Percentiles rank a stretch among this genome's conserved stretches.
phyloP scores from a whole-genome alignment of 2,888 invertebrate genomes.

The Caradrina kadenii region DNA sequence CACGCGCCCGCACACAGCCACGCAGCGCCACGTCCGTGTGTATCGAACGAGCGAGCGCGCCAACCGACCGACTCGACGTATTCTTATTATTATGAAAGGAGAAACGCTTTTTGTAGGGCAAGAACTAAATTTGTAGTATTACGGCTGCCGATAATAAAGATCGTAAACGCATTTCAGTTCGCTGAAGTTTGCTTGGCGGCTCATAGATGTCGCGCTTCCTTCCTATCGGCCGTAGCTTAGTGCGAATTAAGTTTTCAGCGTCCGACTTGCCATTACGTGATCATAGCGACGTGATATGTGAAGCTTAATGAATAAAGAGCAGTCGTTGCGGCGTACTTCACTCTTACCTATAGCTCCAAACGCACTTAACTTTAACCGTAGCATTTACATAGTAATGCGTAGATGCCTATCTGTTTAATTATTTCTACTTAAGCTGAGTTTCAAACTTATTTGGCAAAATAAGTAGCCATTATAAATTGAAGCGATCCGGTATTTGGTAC shows the following conservation, averaged over 20 bases:
- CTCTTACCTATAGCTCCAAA: constrained; percentile 37
- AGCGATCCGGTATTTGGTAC: not conserved
- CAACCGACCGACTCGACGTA: constrained; percentile 90
- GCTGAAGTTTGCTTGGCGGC: constrained; percentile 85
- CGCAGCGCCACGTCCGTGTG: constrained; percentile 78
- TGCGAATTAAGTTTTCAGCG: constrained; percentile 70
- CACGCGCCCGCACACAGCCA: constrained; percentile 74
- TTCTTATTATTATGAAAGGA: constrained; percentile 92
- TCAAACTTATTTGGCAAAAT: constrained; percentile 20
- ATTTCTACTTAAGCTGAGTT: constrained; percentile 14
- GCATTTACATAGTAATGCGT: constrained; percentile 45
- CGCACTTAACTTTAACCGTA: constrained; percentile 36
- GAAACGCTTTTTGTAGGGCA: constrained; percentile 91
- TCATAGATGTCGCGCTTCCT: constrained; percentile 88
- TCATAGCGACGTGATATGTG: constrained; percentile 64
- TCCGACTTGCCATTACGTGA: constrained; percentile 66
- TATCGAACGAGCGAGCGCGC: constrained; percentile 88
- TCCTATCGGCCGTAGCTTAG: constrained; percentile 65
- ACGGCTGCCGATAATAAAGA: constrained; percentile 88
- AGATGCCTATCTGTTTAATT: constrained; percentile 41
- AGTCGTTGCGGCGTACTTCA: constrained; percentile 27
- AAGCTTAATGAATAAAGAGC: constrained; percentile 65
- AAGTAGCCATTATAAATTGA: not conserved
- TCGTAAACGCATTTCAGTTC: constrained; percentile 88
- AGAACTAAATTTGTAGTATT: constrained; percentile 90